These are phyloP conservation scores for Apis florea DNA, from an alignment of 1,140 invertebrate species.

Conservation along the genomic window DNA sequence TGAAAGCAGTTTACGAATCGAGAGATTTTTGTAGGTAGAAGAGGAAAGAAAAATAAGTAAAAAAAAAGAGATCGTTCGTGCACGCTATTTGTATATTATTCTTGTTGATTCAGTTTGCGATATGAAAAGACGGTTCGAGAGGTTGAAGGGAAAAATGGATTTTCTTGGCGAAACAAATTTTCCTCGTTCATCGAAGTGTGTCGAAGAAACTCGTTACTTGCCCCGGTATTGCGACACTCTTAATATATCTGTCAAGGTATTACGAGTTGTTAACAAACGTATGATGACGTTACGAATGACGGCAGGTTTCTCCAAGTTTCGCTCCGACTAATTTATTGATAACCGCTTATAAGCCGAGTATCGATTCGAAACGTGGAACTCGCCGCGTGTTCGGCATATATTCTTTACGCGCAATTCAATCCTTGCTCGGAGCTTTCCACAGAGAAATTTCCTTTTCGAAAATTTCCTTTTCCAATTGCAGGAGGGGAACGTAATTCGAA, in stretches of 20 bases:
- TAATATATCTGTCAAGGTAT: neutral
- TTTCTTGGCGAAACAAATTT: neutral
- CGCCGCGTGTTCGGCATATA: too few relatives aligned
- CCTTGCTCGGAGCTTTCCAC: too few relatives aligned
- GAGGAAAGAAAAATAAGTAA: too few relatives aligned
- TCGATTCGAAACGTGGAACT: constrained; percentile 7
- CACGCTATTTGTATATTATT: neutral
- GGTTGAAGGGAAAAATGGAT: neutral
- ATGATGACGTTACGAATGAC: neutral
- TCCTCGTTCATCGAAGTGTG: neutral
- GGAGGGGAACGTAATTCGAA: too few relatives aligned
- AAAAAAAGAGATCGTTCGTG: too few relatives aligned
- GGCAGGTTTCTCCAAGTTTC: neutral
- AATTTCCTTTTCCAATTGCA: too few relatives aligned
- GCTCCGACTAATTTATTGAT: constrained; percentile 9
- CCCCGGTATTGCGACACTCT: too few relatives aligned
- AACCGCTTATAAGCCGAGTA: neutral
- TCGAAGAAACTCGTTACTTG: neutral
- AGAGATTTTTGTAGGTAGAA: too few relatives aligned
- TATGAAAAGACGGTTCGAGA: neutral
- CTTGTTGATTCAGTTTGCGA: neutral
- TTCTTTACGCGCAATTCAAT: too few relatives aligned
- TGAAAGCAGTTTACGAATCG: neutral
- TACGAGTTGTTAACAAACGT: neutral
- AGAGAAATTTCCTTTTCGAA: too few relatives aligned